Percentiles rank a stretch among this genome's conserved stretches.
phyloP scores from a whole-genome alignment of 2,888 invertebrate species.

The Habroteleia sp. region DNA sequence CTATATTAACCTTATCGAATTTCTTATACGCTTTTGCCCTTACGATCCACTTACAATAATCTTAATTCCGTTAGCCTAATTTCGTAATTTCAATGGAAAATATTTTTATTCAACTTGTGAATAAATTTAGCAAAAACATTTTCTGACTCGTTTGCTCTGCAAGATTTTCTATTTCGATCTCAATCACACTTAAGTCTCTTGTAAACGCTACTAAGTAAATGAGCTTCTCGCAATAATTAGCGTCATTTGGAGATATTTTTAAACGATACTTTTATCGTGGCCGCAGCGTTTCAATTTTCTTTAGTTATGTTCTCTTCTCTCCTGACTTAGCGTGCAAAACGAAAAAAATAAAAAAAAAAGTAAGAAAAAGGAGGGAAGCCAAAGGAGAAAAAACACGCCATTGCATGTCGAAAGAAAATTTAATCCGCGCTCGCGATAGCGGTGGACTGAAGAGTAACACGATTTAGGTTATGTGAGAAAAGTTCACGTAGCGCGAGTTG shows the following conservation, averaged over 20 bases:
- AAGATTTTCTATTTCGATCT: background rate
- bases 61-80: too few species aligned
- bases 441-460: constrained; percentile 54
- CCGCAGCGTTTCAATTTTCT: constrained; percentile 44
- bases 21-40: too few species aligned
- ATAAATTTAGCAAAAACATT: too few species aligned
- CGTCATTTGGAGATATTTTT: constrained; percentile 31
- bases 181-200: constrained; percentile 6
- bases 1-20: too few species aligned
- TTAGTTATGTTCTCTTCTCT: constrained; percentile 3
- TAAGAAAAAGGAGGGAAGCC: too few species aligned
- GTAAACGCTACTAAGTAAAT: constrained; percentile 24
- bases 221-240: constrained; percentile 32
- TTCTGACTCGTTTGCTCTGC: too few species aligned
- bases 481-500: constrained; percentile 44
- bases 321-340: background rate
- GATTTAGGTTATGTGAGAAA: constrained; percentile 59
- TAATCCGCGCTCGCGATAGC: constrained; percentile 54
- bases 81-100: too few species aligned
- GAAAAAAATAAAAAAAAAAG: background rate
- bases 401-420: constrained; percentile 56
- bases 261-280: constrained; percentile 36
- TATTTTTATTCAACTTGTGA: too few species aligned
- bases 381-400: constrained; percentile 16
- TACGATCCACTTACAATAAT: too few species aligned